phyloP scores from a whole-genome alignment of 2,888 invertebrate genomes.

The Apotomis capreana region DNA sequence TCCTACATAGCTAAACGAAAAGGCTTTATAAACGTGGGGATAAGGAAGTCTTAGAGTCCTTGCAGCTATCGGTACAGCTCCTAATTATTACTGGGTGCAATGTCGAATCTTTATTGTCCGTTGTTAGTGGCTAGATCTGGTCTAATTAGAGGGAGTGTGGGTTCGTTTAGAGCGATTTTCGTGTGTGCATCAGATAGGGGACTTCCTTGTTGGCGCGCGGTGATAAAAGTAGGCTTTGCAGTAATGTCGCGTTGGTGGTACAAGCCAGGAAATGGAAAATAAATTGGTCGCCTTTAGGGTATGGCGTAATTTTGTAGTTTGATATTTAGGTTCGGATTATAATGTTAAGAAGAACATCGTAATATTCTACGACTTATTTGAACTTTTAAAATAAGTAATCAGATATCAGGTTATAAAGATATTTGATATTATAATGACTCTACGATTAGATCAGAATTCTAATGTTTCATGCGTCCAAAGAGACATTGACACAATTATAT shows the following conservation, averaged over 20 bases:
- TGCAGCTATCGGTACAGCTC: slow-evolving; percentile 57
- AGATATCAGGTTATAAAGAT: no score
- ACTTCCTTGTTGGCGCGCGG: slow-evolving; percentile 54
- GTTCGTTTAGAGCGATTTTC: slow-evolving; percentile 73
- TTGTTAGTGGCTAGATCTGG: slow-evolving; percentile 66
- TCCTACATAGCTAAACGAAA: slow-evolving; percentile 46
- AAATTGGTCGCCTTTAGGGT: not conserved
- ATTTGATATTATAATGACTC: no score
- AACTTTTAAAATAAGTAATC: no score
- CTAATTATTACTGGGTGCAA: slow-evolving; percentile 75
- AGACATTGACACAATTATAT: no score
- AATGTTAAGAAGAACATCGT: no score
- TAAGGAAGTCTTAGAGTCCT: not conserved
- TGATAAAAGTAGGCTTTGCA: slow-evolving; percentile 40
- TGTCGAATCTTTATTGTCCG: slow-evolving; percentile 81
- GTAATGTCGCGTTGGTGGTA: slow-evolving; percentile 3
- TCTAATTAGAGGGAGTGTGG: slow-evolving; percentile 71
- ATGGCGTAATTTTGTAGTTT: not conserved
- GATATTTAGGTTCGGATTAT: no score
- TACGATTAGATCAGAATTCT: no score
- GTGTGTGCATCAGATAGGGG: slow-evolving; percentile 77
- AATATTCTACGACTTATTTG: no score
- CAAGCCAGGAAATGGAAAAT: not conserved
- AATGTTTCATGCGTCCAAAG: no score
- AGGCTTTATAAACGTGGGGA: slow-evolving; percentile 12